Base-by-base conservation (phyloP, 2,113 vertebrate species). In the Callithrix jacchus region DNA sequence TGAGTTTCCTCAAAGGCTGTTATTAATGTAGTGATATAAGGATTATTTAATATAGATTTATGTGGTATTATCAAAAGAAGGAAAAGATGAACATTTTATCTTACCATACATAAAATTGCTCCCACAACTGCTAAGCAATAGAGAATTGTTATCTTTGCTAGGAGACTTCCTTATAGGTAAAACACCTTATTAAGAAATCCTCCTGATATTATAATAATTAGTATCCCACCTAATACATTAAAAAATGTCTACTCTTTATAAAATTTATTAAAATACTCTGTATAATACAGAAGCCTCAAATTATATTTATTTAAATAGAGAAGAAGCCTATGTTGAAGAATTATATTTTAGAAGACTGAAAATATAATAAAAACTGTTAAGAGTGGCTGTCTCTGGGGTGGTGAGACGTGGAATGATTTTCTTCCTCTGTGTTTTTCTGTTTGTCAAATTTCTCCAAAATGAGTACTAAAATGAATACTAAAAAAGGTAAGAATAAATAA, bases 141-240 rank as follows among this genome's bases (percentile, higher is more conserved):
- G 66, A 80, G 91, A 86, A 79, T 91, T 95, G 40, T 95, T 89
- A 91, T 89, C 89, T 82, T 85, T 87, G 40, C 74, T 37, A 82
- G 73, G 45, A 73, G 73, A 68, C 58, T 93, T 70, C 16, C 82
- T 96, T 89, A 54, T 6, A 92, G 79, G 88, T 61, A 94, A 97
- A 88, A 93, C 56, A 18, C 58, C 82, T 94, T 96, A 94, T 70
- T 94, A 96, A 95, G 92, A 96, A 96, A 74, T 35, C n/a, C 54
- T 89, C 85, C 54, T 84, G 77, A 93, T 96, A 80, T 47, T 52
- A 68, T 91, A 86, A 71, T 93, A 96, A 97, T 95, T 94, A 94
- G 61, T 21, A 92, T 61, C 14, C 58, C 5, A 79, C 52, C 77
- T 94, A 93, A 85, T 74, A 56, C 40, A 20, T 91, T 94, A 11